These are phyloP conservation scores for Lepidurus apus DNA, from an alignment of 1,140 invertebrate species.

Conservation along the genomic window DNA sequence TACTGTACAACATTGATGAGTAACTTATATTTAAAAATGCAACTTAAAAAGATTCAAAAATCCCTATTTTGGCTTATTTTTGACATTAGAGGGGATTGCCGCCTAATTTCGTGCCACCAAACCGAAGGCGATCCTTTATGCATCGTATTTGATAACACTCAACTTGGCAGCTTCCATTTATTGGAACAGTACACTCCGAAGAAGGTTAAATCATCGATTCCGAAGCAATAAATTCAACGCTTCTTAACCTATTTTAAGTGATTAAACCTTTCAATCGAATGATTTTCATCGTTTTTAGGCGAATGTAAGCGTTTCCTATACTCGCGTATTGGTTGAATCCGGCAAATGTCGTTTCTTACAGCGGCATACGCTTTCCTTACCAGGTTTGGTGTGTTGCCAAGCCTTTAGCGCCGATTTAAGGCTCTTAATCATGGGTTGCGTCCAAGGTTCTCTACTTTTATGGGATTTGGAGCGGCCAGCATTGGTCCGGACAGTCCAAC, in stretches of 20 bases:
- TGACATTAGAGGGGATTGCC: not conserved
- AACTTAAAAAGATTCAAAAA: not conserved
- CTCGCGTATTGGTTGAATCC: not conserved
- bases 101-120: constrained; percentile 29
- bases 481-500: constrained; percentile 1
- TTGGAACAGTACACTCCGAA: not conserved
- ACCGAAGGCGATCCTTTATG: constrained; percentile 28
- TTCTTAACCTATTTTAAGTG: too few relatives aligned
- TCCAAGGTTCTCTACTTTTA: constrained; percentile 29
- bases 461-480: constrained; percentile 30
- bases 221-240: too few relatives aligned
- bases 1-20: constrained; percentile 26
- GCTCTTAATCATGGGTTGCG: constrained; percentile 31
- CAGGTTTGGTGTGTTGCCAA: constrained; percentile 25
- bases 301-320: not conserved
- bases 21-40: not conserved
- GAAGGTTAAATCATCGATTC: not conserved
- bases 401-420: constrained; percentile 29
- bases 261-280: too few relatives aligned
- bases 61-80: not conserved
- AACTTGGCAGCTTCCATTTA: not conserved
- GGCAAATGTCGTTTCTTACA: not conserved
- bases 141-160: constrained; percentile 22
- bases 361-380: not conserved
- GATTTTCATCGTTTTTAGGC: not conserved